Percentiles rank a stretch among this genome's conserved stretches.
These are phyloP conservation scores for Drosophila fulvimacula DNA, from an alignment of 2,888 invertebrate genomes.

Conservation along the genomic window DNA sequence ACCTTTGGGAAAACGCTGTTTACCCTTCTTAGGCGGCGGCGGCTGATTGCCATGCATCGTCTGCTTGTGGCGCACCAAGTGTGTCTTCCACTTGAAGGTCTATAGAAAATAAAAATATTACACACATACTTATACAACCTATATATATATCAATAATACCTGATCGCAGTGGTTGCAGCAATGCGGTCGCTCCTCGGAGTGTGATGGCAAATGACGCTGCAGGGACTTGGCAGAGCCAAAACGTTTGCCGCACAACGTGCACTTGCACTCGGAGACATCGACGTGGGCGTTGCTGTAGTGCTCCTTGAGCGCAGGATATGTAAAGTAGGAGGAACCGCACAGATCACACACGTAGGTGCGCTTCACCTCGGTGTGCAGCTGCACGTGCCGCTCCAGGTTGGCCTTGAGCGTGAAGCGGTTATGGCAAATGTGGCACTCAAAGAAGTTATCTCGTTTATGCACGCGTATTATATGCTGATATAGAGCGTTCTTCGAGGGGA, in stretches of 20 bases:
- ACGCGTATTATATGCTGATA: constrained; percentile 84
- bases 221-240: constrained; percentile 84
- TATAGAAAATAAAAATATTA: constrained; percentile 27
- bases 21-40: constrained; percentile 82
- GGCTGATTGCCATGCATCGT: constrained; percentile 83
- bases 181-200: constrained; percentile 84
- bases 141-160: constrained; percentile 51
- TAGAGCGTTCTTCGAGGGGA: constrained; percentile 83
- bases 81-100: constrained; percentile 85
- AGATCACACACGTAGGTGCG: constrained; percentile 85
- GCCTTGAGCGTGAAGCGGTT: constrained; percentile 84
- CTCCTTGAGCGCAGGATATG: constrained; percentile 84
- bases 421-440: constrained; percentile 85
- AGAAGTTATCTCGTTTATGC: constrained; percentile 84
- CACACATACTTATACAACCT: not conserved
- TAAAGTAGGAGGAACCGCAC: constrained; percentile 85
- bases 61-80: constrained; percentile 84
- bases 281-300: constrained; percentile 84
- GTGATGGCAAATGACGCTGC: constrained; percentile 84
- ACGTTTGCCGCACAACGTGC: constrained; percentile 84
- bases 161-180: constrained; percentile 84
- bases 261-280: constrained; percentile 84
- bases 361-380: constrained; percentile 84
- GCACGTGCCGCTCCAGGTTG: constrained; percentile 84
- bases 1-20: constrained; percentile 82